A percentile compares a stretch with the other conserved stretches of the same genome.
Evolutionary conservation across 2,888 invertebrate genomes (phyloP).

Genomic region (Erannis defoliaria): DNA sequence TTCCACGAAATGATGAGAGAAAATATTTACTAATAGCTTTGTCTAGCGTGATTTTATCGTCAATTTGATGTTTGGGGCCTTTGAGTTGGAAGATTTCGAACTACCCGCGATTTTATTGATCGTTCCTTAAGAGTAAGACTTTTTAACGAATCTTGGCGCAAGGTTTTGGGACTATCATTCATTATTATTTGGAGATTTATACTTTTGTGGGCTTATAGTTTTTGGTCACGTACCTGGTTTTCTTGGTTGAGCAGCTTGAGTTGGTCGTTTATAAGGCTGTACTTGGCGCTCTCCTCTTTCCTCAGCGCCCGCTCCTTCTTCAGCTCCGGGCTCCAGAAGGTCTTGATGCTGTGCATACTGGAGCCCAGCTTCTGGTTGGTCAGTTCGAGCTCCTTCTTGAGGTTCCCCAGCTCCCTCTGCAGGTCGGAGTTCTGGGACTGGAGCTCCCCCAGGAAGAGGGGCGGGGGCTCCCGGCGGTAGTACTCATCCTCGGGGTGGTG

Average conservation of each 20-base stretch:
- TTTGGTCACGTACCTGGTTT: constrained; percentile 92
- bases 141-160: background rate
- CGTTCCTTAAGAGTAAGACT: constrained; percentile 7
- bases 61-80: background rate
- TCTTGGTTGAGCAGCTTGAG: constrained; percentile 98
- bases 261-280: constrained; percentile 98
- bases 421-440: constrained; percentile 98
- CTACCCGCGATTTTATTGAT: constrained; percentile 30
- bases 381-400: constrained; percentile 97
- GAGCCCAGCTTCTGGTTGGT: constrained; percentile 99
- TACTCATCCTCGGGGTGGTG: constrained; percentile 87
- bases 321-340: constrained; percentile 99
- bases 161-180: constrained; percentile 9
- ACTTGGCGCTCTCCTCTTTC: constrained; percentile 99
- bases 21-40: constrained; percentile 18
- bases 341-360: constrained; percentile 99
- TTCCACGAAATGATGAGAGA: constrained; percentile 16
- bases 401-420: constrained; percentile 95
- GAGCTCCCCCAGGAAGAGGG: constrained; percentile 93
- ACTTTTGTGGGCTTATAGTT: too few relatives aligned
- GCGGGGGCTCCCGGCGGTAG: constrained; percentile 86
- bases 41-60: background rate
- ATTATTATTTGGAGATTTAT: background rate
- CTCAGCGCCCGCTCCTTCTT: constrained; percentile 98
- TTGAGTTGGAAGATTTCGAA: constrained; percentile 10